Evolutionary conservation across 92 coral and sea anemone genomes (phyloP).

Genomic region (Umimayanthus kanabou): DNA sequence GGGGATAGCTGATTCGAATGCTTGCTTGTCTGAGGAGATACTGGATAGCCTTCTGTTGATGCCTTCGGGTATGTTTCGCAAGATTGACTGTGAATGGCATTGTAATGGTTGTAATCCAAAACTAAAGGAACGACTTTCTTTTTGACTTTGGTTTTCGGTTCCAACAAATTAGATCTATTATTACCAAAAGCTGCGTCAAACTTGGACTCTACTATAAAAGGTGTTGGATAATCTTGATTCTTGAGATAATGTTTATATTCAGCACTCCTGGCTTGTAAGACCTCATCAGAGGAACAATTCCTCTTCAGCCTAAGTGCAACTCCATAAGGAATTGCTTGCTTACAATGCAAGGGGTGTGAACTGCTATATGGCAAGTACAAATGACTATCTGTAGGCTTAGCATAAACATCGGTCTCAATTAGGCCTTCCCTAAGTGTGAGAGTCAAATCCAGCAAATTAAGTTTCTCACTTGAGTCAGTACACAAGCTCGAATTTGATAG

Average conservation of each 20-base stretch:
- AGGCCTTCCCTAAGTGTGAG: neutral
- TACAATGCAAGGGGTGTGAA: slow-evolving; percentile 31
- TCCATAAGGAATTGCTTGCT: slow-evolving; percentile 34
- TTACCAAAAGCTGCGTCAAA: neutral
- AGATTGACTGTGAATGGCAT: too few species aligned
- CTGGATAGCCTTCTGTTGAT: too few species aligned
- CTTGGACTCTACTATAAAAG: neutral
- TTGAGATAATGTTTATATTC: slow-evolving; percentile 32
- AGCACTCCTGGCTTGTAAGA: neutral
- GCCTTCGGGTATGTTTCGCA: too few species aligned
- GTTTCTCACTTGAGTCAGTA: neutral
- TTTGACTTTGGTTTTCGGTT: neutral
- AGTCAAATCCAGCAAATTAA: slow-evolving; percentile 24
- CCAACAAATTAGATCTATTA: neutral
- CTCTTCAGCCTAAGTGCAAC: slow-evolving; percentile 23
- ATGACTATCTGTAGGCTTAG: slow-evolving; percentile 45
- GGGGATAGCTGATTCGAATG: too few species aligned
- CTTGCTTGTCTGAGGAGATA: too few species aligned
- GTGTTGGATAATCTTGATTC: neutral
- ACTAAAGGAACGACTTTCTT: slow-evolving; percentile 20
- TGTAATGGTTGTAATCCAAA: slow-evolving; percentile 13
- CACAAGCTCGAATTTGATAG: slow-evolving; percentile 34
- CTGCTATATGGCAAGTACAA: slow-evolving; percentile 2
- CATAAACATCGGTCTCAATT: slow-evolving; percentile 16
- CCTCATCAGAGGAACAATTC: slow-evolving; percentile 11